Evolutionary conservation across 2,888 invertebrate species (phyloP).

Genomic region (Gisinianus flammeolus): DNA sequence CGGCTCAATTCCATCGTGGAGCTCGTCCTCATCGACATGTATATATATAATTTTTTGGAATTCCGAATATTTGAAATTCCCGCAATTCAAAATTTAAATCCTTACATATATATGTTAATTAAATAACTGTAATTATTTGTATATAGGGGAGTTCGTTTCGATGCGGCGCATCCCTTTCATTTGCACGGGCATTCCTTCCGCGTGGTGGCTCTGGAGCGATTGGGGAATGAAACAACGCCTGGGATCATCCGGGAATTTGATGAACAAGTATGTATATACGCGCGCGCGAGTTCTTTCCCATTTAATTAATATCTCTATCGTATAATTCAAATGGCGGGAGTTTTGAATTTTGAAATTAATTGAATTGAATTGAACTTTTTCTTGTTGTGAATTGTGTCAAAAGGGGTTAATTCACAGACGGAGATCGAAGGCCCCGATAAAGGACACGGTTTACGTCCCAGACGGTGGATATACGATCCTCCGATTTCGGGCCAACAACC

Average conservation of each 20-base stretch:
- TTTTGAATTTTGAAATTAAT: not conserved
- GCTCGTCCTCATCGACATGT: conserved; percentile 77
- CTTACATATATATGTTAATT: not conserved
- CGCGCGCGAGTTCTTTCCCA: too few species aligned
- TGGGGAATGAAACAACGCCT: conserved; percentile 68
- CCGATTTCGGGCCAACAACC: conserved; percentile 82
- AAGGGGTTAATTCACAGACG: conserved; percentile 48
- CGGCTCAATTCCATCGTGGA: conserved; percentile 79
- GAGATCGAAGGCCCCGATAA: conserved; percentile 70
- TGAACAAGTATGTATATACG: conserved; percentile 43
- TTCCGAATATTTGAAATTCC: not conserved
- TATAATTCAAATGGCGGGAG: not conserved
- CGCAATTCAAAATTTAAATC: not conserved
- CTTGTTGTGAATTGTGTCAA: not conserved
- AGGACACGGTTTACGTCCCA: conserved; percentile 88
- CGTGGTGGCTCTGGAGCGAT: conserved; percentile 77
- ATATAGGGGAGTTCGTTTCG: conserved; percentile 52
- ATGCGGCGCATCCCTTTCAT: conserved; percentile 76
- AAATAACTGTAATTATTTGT: not conserved
- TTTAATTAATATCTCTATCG: not conserved
- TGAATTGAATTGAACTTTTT: not conserved
- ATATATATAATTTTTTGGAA: not conserved
- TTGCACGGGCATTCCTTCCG: conserved; percentile 83
- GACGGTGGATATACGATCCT: conserved; percentile 89
- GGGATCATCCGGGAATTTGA: conserved; percentile 46